phyloP scores from a whole-genome alignment of 2,113 vertebrate species.

The Prolemur simus region DNA sequence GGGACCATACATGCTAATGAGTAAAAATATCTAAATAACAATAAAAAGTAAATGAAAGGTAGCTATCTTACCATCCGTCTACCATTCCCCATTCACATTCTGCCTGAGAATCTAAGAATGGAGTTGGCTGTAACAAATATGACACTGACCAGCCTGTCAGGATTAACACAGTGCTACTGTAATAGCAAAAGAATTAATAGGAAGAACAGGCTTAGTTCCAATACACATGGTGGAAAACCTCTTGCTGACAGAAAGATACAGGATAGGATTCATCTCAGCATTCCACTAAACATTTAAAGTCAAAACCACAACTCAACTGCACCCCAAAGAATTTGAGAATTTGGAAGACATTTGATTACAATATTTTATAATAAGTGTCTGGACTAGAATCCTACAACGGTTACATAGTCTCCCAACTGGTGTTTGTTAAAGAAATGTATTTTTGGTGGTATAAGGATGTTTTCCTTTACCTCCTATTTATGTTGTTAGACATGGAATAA shows the following conservation, averaged over 20 bases:
- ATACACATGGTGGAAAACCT: not conserved
- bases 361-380: not conserved
- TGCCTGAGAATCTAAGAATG: not conserved
- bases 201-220: not conserved
- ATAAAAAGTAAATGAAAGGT: not conserved
- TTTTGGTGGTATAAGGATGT: not conserved
- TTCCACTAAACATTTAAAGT: not conserved
- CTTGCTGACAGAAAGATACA: slow-evolving; percentile 39
- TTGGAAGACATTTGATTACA: not conserved
- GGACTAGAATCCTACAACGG: not conserved
- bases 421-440: not conserved
- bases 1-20: not conserved
- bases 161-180: not conserved
- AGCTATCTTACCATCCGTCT: not conserved
- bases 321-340: slow-evolving; percentile 7
- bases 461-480: slow-evolving; percentile 32
- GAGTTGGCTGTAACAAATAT: not conserved
- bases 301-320: not conserved
- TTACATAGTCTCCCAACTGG: not conserved
- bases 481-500: slow-evolving; percentile 13
- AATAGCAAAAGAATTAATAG: not conserved
- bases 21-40: not conserved
- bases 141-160: not conserved
- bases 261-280: not conserved
- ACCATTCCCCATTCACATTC: not conserved